These are phyloP conservation scores for Axea sp. DNA, from an alignment of 2,888 invertebrate species.

Conservation along the genomic window DNA sequence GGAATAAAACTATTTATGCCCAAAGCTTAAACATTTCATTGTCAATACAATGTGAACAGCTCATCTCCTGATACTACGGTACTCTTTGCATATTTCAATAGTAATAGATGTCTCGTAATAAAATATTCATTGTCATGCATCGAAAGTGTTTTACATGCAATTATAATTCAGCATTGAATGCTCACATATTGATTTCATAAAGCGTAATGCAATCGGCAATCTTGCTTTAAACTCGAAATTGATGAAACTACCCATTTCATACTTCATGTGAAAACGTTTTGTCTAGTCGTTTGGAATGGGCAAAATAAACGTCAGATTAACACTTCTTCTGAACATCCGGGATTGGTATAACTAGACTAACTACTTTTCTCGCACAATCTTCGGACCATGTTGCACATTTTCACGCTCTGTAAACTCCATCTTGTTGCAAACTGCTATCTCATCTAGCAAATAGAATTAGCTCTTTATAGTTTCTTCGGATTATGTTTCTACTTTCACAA, in stretches of 20 bases:
- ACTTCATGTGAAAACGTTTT: not conserved
- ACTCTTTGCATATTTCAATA: constrained; percentile 50
- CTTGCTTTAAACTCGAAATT: constrained; percentile 3
- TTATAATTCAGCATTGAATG: constrained; percentile 17
- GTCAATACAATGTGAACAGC: constrained; percentile 21
- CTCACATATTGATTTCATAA: constrained; percentile 8
- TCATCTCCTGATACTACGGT: constrained; percentile 2
- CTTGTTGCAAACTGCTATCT: constrained; percentile 52
- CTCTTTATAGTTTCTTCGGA: constrained; percentile 46
- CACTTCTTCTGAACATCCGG: constrained; percentile 53
- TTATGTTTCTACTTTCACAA: constrained; percentile 44
- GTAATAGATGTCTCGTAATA: constrained; percentile 34
- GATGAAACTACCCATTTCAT: constrained; percentile 4
- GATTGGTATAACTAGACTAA: constrained; percentile 53
- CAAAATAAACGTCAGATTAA: constrained; percentile 25
- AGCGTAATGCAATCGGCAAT: not conserved
- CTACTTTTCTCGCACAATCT: constrained; percentile 56
- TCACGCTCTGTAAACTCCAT: constrained; percentile 59
- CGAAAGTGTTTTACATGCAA: constrained; percentile 33
- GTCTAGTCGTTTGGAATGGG: not conserved
- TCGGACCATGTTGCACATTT: constrained; percentile 50
- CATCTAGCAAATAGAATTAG: constrained; percentile 49
- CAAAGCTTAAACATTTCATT: constrained; percentile 24
- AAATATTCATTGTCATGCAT: constrained; percentile 50
- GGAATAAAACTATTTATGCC: constrained; percentile 14